Base-by-base conservation (phyloP, 2,797 vertebrate species). In the Allobates femoralis region DNA sequence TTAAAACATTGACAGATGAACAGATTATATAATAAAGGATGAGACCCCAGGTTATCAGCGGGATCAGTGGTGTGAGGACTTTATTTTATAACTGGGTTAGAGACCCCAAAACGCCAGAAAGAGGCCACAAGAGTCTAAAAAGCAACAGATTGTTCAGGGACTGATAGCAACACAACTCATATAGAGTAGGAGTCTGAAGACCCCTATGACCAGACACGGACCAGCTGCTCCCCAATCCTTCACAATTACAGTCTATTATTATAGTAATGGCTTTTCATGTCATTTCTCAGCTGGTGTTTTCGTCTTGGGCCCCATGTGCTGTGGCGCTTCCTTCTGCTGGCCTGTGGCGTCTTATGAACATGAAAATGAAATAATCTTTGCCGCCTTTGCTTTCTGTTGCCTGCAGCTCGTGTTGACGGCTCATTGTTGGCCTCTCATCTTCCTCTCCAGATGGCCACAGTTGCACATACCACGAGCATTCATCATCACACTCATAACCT, bases 381-480 rank as follows among this genome's bases (percentile, higher is more conserved):
- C 69, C 32, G 79, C 32, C 66, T 21, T 23, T 34, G 56, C 46
- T 23, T 74, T 56, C 19, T 28, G 14, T 71, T 46, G 85, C 85
- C 80, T 86, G 58, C 32, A 81, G 79, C 37, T 28, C 23, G 1
- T 80, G 28, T 76, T 28, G 37, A 41, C 8, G 55, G 32, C 60
- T 81, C 30, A 32, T 19, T 67, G 46, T 30, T 81, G n/a, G 69
- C 50, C 79, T 74, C 41, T 64, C 8, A 7, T 66, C n/a, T 50
- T 56, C 51, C 53, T 73, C 66, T 26, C n/a, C 85, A 86, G 85
- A 86, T 86, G 85, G 79, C 79, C 71, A 55, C 56, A 51, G 34
- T 21, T 34, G 14, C 11, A 56, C 21, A 79, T 30, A 71, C 28
- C 67, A 51, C 28, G 8, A 15, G 7, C 64, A 85, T 85, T 51